These are phyloP conservation scores for Aphidius ervi DNA, from an alignment of 1,140 invertebrate species.

Conservation along the genomic window DNA sequence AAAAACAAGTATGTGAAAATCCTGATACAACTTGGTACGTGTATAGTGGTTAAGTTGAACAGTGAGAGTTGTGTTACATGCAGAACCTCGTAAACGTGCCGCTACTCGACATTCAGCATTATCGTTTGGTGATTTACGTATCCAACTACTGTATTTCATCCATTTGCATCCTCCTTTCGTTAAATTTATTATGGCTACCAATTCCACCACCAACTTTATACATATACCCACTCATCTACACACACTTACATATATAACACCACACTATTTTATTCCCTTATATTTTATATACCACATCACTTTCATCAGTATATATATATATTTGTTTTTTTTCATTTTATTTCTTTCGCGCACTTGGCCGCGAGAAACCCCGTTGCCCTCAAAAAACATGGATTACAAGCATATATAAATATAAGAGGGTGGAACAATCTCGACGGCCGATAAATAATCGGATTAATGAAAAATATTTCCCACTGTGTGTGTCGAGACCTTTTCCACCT, in stretches of 20 bases:
- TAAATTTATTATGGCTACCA: conserved; percentile 40
- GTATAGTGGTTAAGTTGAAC: not conserved
- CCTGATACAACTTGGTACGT: not conserved
- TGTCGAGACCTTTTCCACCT: conserved; percentile 1
- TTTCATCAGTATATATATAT: not conserved
- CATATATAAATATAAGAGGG: conserved; percentile 30
- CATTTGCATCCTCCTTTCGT: conserved; percentile 43
- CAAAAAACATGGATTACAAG: conserved; percentile 31
- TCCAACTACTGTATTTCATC: conserved; percentile 42
- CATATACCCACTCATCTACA: too few species aligned
- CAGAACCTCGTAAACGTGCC: conserved; percentile 40
- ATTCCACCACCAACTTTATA: not conserved
- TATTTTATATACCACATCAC: not conserved
- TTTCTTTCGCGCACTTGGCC: conserved; percentile 18
- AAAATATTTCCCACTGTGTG: conserved; percentile 43
- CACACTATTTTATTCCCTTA: conserved; percentile 27
- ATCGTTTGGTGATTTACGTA: conserved; percentile 47
- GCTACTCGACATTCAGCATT: conserved; percentile 45
- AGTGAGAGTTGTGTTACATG: not conserved
- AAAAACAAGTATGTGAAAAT: too few species aligned
- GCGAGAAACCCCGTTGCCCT: conserved; percentile 19
- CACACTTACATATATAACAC: too few species aligned
- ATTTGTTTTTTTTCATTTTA: not conserved
- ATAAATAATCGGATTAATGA: conserved; percentile 55
- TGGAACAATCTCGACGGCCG: conserved; percentile 33